Evolutionary conservation across 2,113 vertebrate species (phyloP), one percentile per base, ranked within the genome.

Genomic region (Vimba vimba): DNA sequence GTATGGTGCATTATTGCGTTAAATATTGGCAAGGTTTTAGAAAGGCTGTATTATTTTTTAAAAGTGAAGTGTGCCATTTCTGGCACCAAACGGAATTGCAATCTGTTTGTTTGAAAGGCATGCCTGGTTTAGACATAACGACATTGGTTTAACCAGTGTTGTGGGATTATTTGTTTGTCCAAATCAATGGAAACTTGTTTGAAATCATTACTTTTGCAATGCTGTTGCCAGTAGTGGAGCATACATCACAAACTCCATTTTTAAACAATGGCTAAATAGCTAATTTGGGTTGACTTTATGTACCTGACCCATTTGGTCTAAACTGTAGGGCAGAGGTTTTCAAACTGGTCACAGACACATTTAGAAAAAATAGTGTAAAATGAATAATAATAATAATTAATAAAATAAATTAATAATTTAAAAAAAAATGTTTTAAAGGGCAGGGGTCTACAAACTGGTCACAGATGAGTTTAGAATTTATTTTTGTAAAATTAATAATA

Each of bases 21-120:
- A 50, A 47, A 45, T 17, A 50, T 47, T 75, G 73, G 23, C 39
- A 75, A 17, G 43, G 23, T 47, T 75, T 75, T 74, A 15, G 23
- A 74, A 39, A 73, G 4, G 71, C 6, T 74, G 39, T 25, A 45
- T 47, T 45, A 74, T 74, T 47, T 47, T 23, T 74, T 74, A 15
- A 74, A 73, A 74, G 69, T 45, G 39, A 73, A 74, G 23, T 71
- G 68, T 71, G 68, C 68, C 68, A 39, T 71, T 39, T 39, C 30
- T 69, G 66, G 25, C 30, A 69, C 30, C 66, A 36, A 69, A 36
- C 5, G 4, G 33, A 69, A 36, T 5, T 36, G 8, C 30, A 69
- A 39, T 69, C 66, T 12, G 68, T 73, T 71, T 39, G 33, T 23
- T n/a, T 73, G 21, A 73, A 73, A 73, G 69, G 36, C 69, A 10